Evolutionary conservation across 2,113 vertebrate species (phyloP), one percentile per base, ranked within the genome.

Genomic region (Tragulus kanchil): DNA sequence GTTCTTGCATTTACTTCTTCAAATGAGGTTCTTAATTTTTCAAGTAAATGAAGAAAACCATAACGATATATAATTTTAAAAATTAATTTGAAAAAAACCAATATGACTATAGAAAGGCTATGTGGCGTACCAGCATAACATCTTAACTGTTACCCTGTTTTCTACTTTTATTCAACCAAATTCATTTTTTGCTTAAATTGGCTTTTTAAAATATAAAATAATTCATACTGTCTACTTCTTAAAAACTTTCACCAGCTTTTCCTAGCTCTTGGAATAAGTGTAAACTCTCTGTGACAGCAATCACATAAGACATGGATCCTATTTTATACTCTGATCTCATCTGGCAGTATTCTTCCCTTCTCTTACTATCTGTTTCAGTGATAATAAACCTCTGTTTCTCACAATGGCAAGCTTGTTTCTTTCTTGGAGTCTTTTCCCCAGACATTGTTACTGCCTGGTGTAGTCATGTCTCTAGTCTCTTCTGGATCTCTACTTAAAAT

Each of bases 121-220:
- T 19, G 5, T 16, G 12, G 10, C 31, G 6, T 13, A 48, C 48
- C 3, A 52, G 4, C 5, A 25, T 5, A 31, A 3, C 21, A n/a
- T 67, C 52, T 31, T 15, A 28, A 52, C 8, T 11, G 10, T 16
- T 48, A 25, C 82, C 12, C 12, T 42, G 23, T 90, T 94, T 93
- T 90, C 14, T 73, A 61, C 42, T 64, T 48, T 94, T 84, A 84
- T 28, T 93, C 59, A 92, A n/a, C 52, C 19, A 85, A 52, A 45
- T 61, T 48, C 17, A 56, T 56, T 89, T 89, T 94, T 31, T 78
- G 19, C 15, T 69, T 15, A 52, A 23, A 73, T 77, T 54, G 56
- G 45, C 62, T 90, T 88, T 91, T 31, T 78, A 15, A 71, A 95
- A 86, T 42, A 71, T 85, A 89, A 36, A 78, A 23, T 89, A 31